Evolutionary conservation across 2,113 vertebrate genomes (phyloP), one percentile per base, ranked within the genome.

Genomic region (Garra rufa): DNA sequence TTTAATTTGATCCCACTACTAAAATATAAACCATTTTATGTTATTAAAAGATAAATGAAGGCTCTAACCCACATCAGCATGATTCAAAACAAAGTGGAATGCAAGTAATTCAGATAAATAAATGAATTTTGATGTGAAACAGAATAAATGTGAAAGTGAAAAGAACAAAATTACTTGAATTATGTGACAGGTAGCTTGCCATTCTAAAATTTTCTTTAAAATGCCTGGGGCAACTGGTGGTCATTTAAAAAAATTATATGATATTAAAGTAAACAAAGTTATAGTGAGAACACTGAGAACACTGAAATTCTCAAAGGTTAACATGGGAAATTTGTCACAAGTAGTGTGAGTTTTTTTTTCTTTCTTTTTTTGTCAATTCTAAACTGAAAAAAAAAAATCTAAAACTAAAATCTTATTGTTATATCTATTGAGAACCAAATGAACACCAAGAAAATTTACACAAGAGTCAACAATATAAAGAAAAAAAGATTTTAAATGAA

Each of bases 221-320:
- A 41, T 41, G 14, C 6, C 52, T 24, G 19, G 21, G 9, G 24
- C 50, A 76, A 41, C 75, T 59, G 52, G 9, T 76, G 48, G 34
- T 24, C n/a, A 75, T n/a, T 55, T 15, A 41, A 6, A 38, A 24
- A 76, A 57, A 34, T n/a, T n/a, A 34, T 4, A 41, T 17, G 21
- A 77, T 55, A 9, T 24, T 15, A 41, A 21, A 77, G 21, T 57
- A 77, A 77, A 41, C 75, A 76, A 57, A 77, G 34, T 11, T 11
- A 11, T 67, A 17, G 65, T 41, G 65, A 69, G 65, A 21, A 52
- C 19, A 19, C 6, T 0, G 50, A 52, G 50, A 19, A 21, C 50
- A 52, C 50, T 52, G 50, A 52, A 19, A 21, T 52, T 21, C 50
- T 52, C 17, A 52, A 21, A 52, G 50, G 50, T 52, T 21, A 52